Conservation (phyloP, 2,113 vertebrate genomes). For the Strigops habroptila region DNA sequence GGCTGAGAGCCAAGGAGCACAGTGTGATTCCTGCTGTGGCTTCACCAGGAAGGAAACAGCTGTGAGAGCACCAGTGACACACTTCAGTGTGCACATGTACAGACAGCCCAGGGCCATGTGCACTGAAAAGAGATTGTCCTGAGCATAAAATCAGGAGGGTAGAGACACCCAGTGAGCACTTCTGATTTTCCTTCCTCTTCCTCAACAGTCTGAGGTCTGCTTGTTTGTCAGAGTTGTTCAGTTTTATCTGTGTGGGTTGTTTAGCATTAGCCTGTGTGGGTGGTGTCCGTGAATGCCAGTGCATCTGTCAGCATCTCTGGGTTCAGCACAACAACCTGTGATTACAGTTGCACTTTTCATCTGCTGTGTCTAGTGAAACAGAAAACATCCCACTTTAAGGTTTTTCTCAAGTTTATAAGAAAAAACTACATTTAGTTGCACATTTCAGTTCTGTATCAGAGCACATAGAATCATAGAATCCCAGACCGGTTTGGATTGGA, state of each 20-base stretch:
- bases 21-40: background rate
- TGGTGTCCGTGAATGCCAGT: background rate
- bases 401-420: background rate
- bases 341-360: background rate
- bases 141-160: background rate
- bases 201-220: background rate
- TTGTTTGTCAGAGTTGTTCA: background rate
- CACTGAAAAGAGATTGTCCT: background rate
- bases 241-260: background rate
- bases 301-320: background rate
- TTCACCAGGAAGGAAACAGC: background rate
- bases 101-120: too few species aligned
- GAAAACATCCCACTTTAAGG: background rate
- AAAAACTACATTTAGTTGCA: background rate
- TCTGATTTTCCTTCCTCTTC: background rate
- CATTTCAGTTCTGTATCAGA: background rate
- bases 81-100: fast-evolving
- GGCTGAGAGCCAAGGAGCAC: background rate
- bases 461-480: background rate
- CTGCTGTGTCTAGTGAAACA: background rate
- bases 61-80: background rate
- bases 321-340: background rate
- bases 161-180: background rate
- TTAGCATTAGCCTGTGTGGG: background rate
- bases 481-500: background rate